A percentile compares a stretch with the other conserved stretches of the same genome.
These are phyloP conservation scores for Sitodiplosis mosellana DNA, from an alignment of 1,140 invertebrate genomes.

Conservation along the genomic window DNA sequence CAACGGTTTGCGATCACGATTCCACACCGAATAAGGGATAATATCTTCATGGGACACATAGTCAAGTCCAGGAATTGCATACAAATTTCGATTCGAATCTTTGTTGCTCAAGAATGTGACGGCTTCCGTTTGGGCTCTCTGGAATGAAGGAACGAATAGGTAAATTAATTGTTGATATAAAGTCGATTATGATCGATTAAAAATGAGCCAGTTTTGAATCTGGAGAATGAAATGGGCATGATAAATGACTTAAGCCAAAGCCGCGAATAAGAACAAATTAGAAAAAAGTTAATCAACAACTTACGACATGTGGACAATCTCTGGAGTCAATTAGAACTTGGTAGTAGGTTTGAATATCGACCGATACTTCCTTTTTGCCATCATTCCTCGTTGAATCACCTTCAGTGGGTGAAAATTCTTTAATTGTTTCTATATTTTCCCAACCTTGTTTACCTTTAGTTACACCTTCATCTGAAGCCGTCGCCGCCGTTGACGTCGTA, in stretches of 20 bases:
- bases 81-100: conserved; percentile 79
- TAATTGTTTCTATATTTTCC: background rate
- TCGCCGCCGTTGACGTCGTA: conserved; percentile 23
- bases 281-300: too few relatives aligned
- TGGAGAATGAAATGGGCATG: too few relatives aligned
- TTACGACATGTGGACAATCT: conserved; percentile 90
- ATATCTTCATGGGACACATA: conserved; percentile 95
- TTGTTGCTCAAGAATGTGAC: conserved; percentile 95
- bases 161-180: too few relatives aligned
- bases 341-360: conserved; percentile 52
- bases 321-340: conserved; percentile 91
- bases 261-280: too few relatives aligned
- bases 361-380: conserved; percentile 71
- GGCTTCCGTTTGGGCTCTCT: conserved; percentile 90
- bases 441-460: conserved; percentile 9
- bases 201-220: too few relatives aligned
- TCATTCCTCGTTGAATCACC: conserved; percentile 44
- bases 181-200: too few relatives aligned
- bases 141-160: conserved; percentile 9
- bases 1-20: conserved; percentile 63
- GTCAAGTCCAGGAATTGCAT: conserved; percentile 88
- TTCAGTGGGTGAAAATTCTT: conserved; percentile 5
- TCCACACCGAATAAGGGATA: conserved; percentile 50
- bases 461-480: conserved; percentile 23
- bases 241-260: too few relatives aligned